Evolutionary conservation across 2,888 invertebrate genomes (phyloP).

Genomic region (Mesopsocus fuscifrons): DNA sequence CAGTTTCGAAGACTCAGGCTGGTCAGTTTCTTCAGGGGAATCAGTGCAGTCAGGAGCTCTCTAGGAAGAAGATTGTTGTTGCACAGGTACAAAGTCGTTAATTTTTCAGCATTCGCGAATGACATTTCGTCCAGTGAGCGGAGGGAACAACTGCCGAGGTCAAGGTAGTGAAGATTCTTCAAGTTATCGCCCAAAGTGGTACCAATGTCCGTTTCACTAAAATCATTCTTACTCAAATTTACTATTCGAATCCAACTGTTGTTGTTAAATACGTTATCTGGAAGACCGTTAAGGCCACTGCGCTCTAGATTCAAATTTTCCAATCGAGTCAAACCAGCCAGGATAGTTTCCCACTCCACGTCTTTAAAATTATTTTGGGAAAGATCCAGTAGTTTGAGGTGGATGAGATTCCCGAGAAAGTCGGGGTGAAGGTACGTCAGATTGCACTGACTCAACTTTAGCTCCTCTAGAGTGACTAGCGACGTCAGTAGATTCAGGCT

Average conservation of each 20-base stretch:
- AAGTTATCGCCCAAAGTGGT: constrained; percentile 42
- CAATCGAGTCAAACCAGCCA: constrained; percentile 37
- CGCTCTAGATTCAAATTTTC: constrained; percentile 43
- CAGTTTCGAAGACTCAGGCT: constrained; percentile 47
- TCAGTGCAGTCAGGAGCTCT: constrained; percentile 43
- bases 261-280: constrained; percentile 42
- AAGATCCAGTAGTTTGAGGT: constrained; percentile 42
- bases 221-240: constrained; percentile 42
- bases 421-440: constrained; percentile 34
- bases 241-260: constrained; percentile 42
- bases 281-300: constrained; percentile 37
- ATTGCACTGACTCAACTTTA: constrained; percentile 41
- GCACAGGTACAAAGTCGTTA: constrained; percentile 41
- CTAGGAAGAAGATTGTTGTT: constrained; percentile 47
- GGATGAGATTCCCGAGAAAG: constrained; percentile 35
- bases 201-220: constrained; percentile 41
- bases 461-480: constrained; percentile 40
- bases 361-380: constrained; percentile 34
- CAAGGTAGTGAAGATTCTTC: constrained; percentile 40
- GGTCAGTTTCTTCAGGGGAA: constrained; percentile 42
- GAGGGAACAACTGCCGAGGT: constrained; percentile 47
- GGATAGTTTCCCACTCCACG: constrained; percentile 36
- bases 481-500: constrained; percentile 39
- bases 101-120: constrained; percentile 43
- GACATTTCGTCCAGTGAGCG: constrained; percentile 47